Percentiles rank a stretch among this genome's conserved stretches.
These are phyloP conservation scores for Caenorhabditis doughertyi DNA, from an alignment of 2,888 invertebrate species.

Conservation along the genomic window DNA sequence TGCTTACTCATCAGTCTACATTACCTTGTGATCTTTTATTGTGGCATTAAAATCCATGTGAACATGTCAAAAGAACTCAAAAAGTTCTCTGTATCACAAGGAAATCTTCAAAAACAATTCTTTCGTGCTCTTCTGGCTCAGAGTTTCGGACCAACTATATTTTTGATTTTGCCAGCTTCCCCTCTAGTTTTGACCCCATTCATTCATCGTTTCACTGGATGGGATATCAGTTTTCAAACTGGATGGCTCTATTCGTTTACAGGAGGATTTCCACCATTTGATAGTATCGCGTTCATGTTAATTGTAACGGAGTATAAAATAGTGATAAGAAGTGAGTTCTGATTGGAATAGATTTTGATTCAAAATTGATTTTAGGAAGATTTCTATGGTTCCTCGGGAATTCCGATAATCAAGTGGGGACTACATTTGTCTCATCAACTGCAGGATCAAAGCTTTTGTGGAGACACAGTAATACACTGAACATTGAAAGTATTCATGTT, in stretches of 20 bases:
- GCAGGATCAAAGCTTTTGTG: too few relatives aligned
- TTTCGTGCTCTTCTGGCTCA: slow-evolving; percentile 18
- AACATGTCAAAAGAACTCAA: slow-evolving; percentile 6
- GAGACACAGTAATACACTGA: too few relatives aligned
- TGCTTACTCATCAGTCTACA: neutral
- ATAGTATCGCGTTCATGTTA: slow-evolving; percentile 11
- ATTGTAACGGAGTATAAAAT: slow-evolving; percentile 5
- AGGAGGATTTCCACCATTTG: neutral
- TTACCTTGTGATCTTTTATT: neutral
- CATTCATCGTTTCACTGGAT: neutral
- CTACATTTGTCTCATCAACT: too few relatives aligned
- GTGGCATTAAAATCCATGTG: slow-evolving; percentile 5
- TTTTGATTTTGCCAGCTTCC: neutral
- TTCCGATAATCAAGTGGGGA: too few relatives aligned
- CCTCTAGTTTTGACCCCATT: neutral
- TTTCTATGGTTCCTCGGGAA: too few relatives aligned
- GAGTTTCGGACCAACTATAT: slow-evolving; percentile 7
- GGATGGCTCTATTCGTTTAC: neutral
- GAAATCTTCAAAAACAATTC: slow-evolving; percentile 6
- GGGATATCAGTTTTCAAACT: neutral
- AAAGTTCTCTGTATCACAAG: neutral
- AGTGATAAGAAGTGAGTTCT: neutral
- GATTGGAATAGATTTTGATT: too few relatives aligned
- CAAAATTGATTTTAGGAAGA: too few relatives aligned
- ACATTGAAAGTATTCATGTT: too few relatives aligned